Conservation (phyloP, 2,888 invertebrate species). For the Metallyticus violacea region DNA sequence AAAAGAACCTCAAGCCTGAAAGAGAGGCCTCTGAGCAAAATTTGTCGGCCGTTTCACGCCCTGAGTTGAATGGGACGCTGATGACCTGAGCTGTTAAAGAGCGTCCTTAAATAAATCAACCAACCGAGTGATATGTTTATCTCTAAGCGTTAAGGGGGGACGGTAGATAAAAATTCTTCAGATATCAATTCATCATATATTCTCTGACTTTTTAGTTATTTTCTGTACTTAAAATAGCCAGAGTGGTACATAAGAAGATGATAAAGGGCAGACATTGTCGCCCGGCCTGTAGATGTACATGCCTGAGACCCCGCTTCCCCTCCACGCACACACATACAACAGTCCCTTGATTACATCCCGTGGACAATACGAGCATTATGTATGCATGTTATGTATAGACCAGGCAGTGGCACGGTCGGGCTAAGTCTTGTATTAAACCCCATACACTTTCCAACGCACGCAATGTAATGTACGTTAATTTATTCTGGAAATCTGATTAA, state of each 20-base stretch:
- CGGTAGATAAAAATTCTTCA: too few relatives aligned
- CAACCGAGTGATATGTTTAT: too few relatives aligned
- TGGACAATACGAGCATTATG: constrained; percentile 17
- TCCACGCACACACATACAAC: neutral
- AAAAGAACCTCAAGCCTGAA: too few relatives aligned
- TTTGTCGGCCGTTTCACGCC: too few relatives aligned
- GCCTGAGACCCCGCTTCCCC: neutral
- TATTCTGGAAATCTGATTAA: constrained; percentile 30
- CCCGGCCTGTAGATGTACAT: neutral
- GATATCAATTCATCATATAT: too few relatives aligned
- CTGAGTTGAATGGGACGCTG: too few relatives aligned
- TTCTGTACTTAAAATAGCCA: too few relatives aligned
- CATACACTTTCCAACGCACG: constrained; percentile 13
- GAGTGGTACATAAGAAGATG: neutral
- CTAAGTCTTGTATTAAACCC: constrained; percentile 20
- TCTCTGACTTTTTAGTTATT: too few relatives aligned
- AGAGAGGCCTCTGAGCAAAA: too few relatives aligned
- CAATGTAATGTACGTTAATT: constrained; percentile 23
- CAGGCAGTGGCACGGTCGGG: neutral
- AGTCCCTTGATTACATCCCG: constrained; percentile 17
- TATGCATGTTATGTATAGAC: constrained; percentile 21
- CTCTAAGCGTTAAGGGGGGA: too few relatives aligned
- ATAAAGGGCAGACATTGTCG: neutral
- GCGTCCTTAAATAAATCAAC: too few relatives aligned
- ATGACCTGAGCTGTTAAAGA: too few relatives aligned